phyloP scores from a whole-genome alignment of 2,797 vertebrate genomes.

The Mus minutoides region DNA sequence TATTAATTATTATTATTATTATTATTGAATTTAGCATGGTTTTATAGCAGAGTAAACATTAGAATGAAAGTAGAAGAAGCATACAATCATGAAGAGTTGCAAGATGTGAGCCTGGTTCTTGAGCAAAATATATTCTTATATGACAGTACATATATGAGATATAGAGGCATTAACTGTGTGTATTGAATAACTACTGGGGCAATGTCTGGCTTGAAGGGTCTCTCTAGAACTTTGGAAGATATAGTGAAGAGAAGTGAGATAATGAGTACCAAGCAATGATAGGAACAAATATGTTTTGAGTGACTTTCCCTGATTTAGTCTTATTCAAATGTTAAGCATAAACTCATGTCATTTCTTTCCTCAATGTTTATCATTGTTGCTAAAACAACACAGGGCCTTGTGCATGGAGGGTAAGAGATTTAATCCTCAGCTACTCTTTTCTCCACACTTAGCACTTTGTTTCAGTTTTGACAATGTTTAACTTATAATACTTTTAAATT shows the following conservation, averaged over 20 bases:
- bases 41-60: not conserved
- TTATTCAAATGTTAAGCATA: not conserved
- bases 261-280: too few species aligned
- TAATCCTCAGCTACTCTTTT: not conserved
- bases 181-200: too few species aligned
- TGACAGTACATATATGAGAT: not conserved
- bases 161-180: too few species aligned
- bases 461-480: not conserved
- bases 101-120: not conserved
- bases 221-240: not conserved
- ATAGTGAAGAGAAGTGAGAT: not conserved
- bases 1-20: not conserved
- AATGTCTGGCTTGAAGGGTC: not conserved
- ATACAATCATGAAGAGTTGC: fast-evolving
- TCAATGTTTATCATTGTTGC: not conserved
- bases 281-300: not conserved
- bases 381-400: not conserved
- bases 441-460: not conserved
- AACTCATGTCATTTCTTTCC: fast-evolving
- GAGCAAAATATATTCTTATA: too few species aligned
- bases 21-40: not conserved
- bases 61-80: not conserved
- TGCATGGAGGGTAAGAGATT: fast-evolving
- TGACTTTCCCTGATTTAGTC: not conserved
- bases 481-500: not conserved